These are phyloP conservation scores for Clarias batrachus DNA, from an alignment of 2,113 vertebrate genomes.

Conservation along the genomic window DNA sequence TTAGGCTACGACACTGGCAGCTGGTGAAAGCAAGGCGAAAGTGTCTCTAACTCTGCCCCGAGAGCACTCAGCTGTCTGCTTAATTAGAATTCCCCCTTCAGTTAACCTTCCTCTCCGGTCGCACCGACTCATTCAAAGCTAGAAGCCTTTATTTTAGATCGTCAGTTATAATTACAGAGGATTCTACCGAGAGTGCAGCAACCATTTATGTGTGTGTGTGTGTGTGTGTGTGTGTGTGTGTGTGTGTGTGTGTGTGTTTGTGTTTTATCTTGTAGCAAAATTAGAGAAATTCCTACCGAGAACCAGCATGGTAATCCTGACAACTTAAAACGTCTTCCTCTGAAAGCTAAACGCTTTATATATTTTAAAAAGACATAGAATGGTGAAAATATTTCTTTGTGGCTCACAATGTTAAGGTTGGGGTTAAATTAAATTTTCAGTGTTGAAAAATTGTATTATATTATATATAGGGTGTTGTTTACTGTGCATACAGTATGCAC, in stretches of 20 bases:
- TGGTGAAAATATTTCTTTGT: not conserved
- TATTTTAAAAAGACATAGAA: not conserved
- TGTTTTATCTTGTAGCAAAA: not conserved
- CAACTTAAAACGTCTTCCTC: no score
- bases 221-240: not conserved
- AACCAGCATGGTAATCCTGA: no score
- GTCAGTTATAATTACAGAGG: slow-evolving; percentile 75
- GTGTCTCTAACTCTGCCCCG: slow-evolving; percentile 66
- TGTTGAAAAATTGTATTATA: not conserved
- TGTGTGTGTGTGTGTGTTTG: not conserved
- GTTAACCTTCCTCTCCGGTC: slow-evolving; percentile 72
- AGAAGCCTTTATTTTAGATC: slow-evolving; percentile 75
- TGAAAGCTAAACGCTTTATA: not conserved
- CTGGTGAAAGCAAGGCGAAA: slow-evolving; percentile 68
- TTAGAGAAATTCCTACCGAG: not conserved
- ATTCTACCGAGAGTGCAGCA: slow-evolving; percentile 60
- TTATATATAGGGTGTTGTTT: not conserved
- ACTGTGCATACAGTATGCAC: no score
- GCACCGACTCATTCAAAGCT: slow-evolving; percentile 69
- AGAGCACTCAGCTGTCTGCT: slow-evolving; percentile 74
- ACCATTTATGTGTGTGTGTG: slow-evolving; percentile 23
- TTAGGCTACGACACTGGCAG: slow-evolving; percentile 54
- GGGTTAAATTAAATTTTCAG: not conserved
- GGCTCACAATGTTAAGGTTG: not conserved
- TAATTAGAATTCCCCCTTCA: slow-evolving; percentile 79